Percentiles rank a stretch among this genome's conserved stretches.
phyloP scores from a whole-genome alignment of 1,140 invertebrate genomes.

The Ridgeia piscesae region DNA sequence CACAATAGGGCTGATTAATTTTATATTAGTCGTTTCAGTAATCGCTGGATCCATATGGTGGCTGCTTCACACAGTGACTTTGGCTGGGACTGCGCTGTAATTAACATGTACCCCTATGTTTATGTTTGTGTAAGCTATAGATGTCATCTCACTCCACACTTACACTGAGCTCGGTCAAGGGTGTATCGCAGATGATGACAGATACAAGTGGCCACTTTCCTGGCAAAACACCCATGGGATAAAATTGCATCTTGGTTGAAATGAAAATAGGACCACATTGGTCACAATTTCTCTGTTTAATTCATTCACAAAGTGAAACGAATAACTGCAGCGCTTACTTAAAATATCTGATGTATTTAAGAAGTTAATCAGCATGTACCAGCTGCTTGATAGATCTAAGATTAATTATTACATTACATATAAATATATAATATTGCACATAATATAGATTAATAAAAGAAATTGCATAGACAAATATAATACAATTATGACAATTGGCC shows the following conservation, averaged over 20 bases:
- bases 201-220: neutral
- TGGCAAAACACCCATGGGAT: neutral
- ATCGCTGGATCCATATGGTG: neutral
- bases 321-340: too few relatives aligned
- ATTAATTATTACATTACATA: too few relatives aligned
- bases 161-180: neutral
- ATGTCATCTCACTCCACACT: neutral
- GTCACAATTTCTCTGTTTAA: neutral
- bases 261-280: neutral
- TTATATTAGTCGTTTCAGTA: neutral
- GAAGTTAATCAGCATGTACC: too few relatives aligned
- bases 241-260: neutral
- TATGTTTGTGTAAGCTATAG: neutral
- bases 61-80: neutral
- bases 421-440: too few relatives aligned
- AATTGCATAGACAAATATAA: too few relatives aligned
- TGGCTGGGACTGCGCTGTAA: neutral
- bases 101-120: neutral
- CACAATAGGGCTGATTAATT: slow-evolving; percentile 1
- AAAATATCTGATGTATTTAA: too few relatives aligned
- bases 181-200: neutral
- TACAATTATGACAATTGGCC: too few relatives aligned
- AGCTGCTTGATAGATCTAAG: too few relatives aligned
- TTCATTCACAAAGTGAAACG: too few relatives aligned
- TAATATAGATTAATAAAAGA: too few relatives aligned